Evolutionary conservation across 53 echinoderm and acorn worm species (phyloP).

Genomic region (Temnopleurus reevesii): DNA sequence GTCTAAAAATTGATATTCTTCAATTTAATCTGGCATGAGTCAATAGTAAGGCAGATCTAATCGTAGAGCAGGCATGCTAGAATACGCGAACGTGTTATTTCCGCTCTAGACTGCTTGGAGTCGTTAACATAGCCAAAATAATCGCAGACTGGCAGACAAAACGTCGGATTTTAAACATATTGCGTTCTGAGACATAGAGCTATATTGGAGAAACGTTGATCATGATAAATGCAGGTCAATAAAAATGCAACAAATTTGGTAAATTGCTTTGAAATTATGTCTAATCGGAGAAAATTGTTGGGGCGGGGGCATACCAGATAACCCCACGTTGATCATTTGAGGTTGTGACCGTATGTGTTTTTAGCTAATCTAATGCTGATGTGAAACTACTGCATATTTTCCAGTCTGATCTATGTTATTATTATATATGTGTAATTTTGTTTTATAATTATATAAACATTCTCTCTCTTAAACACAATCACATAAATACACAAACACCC

Average conservation of each 20-base stretch:
- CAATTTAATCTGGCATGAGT: background rate
- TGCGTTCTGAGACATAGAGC: background rate
- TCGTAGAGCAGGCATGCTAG: background rate
- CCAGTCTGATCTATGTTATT: too few relatives aligned
- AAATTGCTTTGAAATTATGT: background rate
- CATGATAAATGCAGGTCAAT: background rate
- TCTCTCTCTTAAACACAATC: too few relatives aligned
- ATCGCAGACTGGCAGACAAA: background rate
- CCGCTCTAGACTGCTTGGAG: conserved; percentile 3
- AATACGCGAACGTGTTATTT: background rate
- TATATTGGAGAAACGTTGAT: background rate
- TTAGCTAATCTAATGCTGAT: background rate
- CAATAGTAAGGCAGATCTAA: background rate
- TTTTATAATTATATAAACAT: too few relatives aligned
- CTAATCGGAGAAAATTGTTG: background rate
- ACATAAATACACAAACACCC: too few relatives aligned
- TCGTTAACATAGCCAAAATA: background rate
- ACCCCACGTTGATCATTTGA: background rate
- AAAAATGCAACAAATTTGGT: conserved; percentile 18
- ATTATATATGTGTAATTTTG: too few relatives aligned
- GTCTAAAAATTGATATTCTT: background rate
- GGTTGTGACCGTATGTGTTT: background rate
- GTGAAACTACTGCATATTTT: too few relatives aligned
- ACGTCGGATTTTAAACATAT: background rate
- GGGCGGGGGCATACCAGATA: background rate